A percentile compares a stretch with the other conserved stretches of the same genome.
Evolutionary conservation across 2,888 invertebrate species (phyloP).

Genomic region (Drosophila niveifrons): DNA sequence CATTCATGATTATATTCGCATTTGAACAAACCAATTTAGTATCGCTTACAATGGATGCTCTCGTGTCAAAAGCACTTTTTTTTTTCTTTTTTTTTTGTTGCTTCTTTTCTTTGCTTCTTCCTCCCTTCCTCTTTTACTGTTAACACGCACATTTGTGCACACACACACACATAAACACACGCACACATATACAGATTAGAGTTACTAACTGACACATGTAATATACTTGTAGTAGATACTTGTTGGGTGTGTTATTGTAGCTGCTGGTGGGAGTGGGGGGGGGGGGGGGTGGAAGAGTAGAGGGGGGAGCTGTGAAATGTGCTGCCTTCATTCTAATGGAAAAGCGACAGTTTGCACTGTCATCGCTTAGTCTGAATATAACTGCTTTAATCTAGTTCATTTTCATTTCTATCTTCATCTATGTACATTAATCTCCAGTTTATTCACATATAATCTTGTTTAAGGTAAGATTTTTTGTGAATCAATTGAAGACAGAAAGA

Average conservation of each 20-base stretch:
- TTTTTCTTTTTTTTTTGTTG: slow-evolving; percentile 4
- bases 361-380: background rate
- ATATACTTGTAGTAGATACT: slow-evolving; percentile 20
- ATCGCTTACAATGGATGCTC: slow-evolving; percentile 75
- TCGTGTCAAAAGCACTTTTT: slow-evolving; percentile 83
- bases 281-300: background rate
- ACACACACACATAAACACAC: slow-evolving; percentile 19
- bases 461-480: too few species aligned
- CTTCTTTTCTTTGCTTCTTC: too few species aligned
- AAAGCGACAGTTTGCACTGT: slow-evolving; percentile 30
- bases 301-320: slow-evolving; percentile 15
- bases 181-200: slow-evolving; percentile 18
- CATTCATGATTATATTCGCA: slow-evolving; percentile 43
- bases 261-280: too few species aligned
- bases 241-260: too few species aligned
- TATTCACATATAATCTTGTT: too few species aligned
- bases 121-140: slow-evolving; percentile 21
- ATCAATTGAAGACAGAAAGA: too few species aligned
- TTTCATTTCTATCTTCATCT: too few species aligned
- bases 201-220: slow-evolving; percentile 21
- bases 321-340: slow-evolving; percentile 49
- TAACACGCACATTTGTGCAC: slow-evolving; percentile 54
- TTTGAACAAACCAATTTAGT: slow-evolving; percentile 81
- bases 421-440: too few species aligned
- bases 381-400: too few species aligned